Percentiles rank a stretch among this genome's conserved stretches.
Conservation (phyloP, 2,888 invertebrate species). For the Syrista parreyssii region DNA sequence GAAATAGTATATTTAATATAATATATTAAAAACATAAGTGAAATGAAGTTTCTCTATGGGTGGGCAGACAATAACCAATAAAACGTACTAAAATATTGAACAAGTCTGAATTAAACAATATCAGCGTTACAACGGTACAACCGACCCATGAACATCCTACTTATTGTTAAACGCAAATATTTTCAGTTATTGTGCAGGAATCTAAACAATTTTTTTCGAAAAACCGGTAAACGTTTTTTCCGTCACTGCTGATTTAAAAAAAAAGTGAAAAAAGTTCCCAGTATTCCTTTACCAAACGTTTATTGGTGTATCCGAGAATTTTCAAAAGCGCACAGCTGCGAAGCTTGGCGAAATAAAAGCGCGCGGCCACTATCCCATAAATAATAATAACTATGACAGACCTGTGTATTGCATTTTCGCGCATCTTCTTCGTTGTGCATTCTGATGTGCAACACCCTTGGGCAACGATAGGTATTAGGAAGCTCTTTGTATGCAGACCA, state of each 20-base stretch:
- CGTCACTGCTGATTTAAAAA: no score
- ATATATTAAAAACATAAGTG: no score
- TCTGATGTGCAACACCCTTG: constrained; percentile 7
- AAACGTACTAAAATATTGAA: no score
- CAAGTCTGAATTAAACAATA: background rate
- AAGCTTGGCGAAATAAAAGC: background rate
- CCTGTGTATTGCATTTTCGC: background rate
- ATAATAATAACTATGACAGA: background rate
- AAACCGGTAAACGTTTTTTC: no score
- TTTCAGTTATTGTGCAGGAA: background rate
- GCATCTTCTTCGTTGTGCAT: constrained; percentile 7
- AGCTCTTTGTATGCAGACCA: constrained; percentile 54
- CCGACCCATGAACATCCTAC: background rate
- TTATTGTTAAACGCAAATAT: background rate
- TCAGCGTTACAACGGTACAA: background rate
- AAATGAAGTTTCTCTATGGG: no score
- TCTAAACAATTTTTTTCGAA: no score
- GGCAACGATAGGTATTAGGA: constrained; percentile 36
- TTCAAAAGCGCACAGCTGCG: background rate
- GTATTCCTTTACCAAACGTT: background rate
- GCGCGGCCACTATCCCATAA: background rate
- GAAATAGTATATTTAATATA: background rate
- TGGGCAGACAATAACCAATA: no score
- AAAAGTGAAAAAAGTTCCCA: background rate
- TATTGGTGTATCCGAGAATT: background rate